Conservation (phyloP, 2,797 vertebrate species). For the Loris lydekkerianus region DNA sequence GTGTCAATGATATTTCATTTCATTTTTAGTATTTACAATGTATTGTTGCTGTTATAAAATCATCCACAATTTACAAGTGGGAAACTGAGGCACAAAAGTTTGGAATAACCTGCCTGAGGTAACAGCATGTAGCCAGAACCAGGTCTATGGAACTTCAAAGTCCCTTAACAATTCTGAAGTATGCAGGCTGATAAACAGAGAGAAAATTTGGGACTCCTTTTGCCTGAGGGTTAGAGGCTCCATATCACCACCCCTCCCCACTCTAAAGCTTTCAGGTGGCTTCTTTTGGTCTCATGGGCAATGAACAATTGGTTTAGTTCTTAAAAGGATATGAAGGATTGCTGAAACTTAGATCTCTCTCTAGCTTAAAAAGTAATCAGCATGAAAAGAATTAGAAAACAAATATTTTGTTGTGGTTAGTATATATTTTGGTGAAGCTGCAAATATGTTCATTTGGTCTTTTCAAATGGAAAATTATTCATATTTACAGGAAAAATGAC, state of each 20-base stretch:
- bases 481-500: conserved; percentile 12
- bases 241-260: neutral
- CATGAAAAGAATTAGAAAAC: neutral
- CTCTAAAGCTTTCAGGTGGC: neutral
- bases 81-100: neutral
- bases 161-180: neutral
- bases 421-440: neutral
- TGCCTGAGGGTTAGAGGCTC: neutral
- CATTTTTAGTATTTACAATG: neutral
- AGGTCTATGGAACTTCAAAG: neutral
- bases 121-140: neutral
- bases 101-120: neutral
- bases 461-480: conserved; percentile 38
- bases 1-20: neutral
- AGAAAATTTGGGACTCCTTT: neutral
- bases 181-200: neutral
- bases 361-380: neutral
- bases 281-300: neutral
- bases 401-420: neutral
- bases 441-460: neutral
- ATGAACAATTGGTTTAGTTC: neutral
- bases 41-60: neutral
- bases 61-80: neutral
- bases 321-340: neutral
- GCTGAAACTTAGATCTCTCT: neutral